phyloP scores from a whole-genome alignment of 1,140 invertebrate species.

The Rhysida immarginata region DNA sequence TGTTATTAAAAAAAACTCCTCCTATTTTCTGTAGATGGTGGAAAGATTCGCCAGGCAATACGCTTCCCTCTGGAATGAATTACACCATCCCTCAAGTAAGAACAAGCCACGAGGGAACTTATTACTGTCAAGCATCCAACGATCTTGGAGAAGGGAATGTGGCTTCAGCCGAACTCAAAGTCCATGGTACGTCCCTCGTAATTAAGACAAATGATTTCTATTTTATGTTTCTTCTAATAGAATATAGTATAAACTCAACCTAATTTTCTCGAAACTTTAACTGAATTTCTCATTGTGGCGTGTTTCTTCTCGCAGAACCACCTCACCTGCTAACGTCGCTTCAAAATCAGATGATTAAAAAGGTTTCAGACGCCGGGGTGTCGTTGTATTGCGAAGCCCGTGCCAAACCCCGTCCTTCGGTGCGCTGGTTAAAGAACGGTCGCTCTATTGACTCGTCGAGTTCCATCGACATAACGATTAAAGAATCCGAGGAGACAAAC shows the following conservation, averaged over 20 bases:
- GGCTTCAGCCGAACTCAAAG: conserved; percentile 62
- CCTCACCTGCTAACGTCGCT: conserved; percentile 65
- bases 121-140: conserved; percentile 76
- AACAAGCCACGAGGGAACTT: conserved; percentile 66
- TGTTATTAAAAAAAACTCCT: too few species aligned
- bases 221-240: neutral
- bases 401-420: conserved; percentile 66
- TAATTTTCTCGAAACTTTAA: too few species aligned
- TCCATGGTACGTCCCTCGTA: conserved; percentile 35
- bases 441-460: conserved; percentile 40
- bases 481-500: conserved; percentile 47
- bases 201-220: neutral
- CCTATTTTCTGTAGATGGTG: conserved; percentile 56
- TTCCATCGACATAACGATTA: conserved; percentile 57
- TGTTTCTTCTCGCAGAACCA: conserved; percentile 38
- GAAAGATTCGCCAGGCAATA: conserved; percentile 44
- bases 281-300: neutral
- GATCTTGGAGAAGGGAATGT: conserved; percentile 68
- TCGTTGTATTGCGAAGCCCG: conserved; percentile 64
- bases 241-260: too few species aligned
- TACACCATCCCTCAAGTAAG: conserved; percentile 72
- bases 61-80: conserved; percentile 54
- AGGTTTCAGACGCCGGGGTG: conserved; percentile 64
- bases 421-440: conserved; percentile 75
- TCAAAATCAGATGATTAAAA: conserved; percentile 40